These are phyloP conservation scores for Porites cylindrica DNA, from an alignment of 92 coral and sea anemone species.

Conservation along the genomic window DNA sequence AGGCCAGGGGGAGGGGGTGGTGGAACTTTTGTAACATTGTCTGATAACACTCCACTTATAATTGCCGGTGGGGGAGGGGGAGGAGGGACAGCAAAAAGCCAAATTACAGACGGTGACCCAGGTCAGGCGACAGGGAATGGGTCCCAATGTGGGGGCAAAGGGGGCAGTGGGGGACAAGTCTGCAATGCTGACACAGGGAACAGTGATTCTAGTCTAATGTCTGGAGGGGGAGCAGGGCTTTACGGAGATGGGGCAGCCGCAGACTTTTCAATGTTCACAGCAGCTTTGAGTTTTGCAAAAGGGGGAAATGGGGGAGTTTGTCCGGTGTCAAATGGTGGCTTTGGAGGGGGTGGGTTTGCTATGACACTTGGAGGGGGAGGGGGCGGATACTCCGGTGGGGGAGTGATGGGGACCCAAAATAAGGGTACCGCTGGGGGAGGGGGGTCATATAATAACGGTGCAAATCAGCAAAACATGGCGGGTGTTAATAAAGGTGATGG, in stretches of 20 bases:
- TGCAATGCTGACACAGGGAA: slow-evolving; percentile 46
- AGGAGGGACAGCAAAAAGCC: slow-evolving; percentile 55
- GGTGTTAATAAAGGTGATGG: slow-evolving; percentile 26
- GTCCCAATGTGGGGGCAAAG: slow-evolving; percentile 76
- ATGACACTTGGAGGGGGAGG: slow-evolving; percentile 62
- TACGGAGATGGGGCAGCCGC: slow-evolving; percentile 49
- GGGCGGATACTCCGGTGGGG: slow-evolving; percentile 64
- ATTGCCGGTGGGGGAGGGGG: slow-evolving; percentile 99
- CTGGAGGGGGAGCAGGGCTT: slow-evolving; percentile 67
- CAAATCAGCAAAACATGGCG: slow-evolving; percentile 4
- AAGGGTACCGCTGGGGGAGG: slow-evolving; percentile 86
- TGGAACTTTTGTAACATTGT: slow-evolving; percentile 79
- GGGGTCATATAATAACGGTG: slow-evolving; percentile 12
- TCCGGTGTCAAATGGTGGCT: slow-evolving; percentile 51
- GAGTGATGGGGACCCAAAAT: neutral
- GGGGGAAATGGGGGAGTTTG: slow-evolving; percentile 68
- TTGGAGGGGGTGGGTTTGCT: slow-evolving; percentile 59
- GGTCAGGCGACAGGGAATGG: slow-evolving; percentile 82
- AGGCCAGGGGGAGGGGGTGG: slow-evolving; percentile 96
- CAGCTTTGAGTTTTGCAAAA: slow-evolving; percentile 46
- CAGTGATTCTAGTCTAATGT: neutral
- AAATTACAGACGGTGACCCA: slow-evolving; percentile 80
- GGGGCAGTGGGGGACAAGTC: slow-evolving; percentile 72
- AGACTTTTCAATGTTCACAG: neutral
- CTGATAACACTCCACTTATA: slow-evolving; percentile 56